A percentile compares a stretch with the other conserved stretches of the same genome.
These are phyloP conservation scores for Bathynomus jamesi DNA, from an alignment of 1,140 invertebrate genomes.

Conservation along the genomic window DNA sequence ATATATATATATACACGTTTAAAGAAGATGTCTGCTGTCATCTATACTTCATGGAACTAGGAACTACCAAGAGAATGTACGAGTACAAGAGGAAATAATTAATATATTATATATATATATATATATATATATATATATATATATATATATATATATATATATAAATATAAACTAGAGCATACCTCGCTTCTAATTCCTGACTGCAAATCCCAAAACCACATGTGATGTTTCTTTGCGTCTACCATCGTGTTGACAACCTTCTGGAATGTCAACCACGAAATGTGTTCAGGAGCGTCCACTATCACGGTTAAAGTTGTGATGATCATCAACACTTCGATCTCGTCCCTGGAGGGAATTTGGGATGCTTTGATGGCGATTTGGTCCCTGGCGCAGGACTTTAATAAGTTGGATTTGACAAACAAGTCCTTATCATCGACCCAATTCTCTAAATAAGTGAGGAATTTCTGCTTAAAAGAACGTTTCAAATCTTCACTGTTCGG, in stretches of 20 bases:
- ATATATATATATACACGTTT: too few relatives aligned
- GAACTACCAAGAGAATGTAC: not conserved
- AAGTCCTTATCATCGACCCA: not conserved
- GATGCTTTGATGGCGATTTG: conserved; percentile 23
- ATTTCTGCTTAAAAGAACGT: too few relatives aligned
- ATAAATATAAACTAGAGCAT: not conserved
- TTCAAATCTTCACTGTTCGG: too few relatives aligned
- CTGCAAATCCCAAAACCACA: conserved; percentile 20
- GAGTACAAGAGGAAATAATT: not conserved
- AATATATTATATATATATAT: not conserved
- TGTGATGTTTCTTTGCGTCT: not conserved
- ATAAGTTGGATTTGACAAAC: conserved; percentile 18
- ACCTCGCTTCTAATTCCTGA: conserved; percentile 26
- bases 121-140: not conserved
- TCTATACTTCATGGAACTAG: not conserved
- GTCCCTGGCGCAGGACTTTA: conserved; percentile 31
- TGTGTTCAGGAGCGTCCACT: conserved; percentile 18
- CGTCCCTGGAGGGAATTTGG: conserved; percentile 18
- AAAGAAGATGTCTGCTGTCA: too few relatives aligned
- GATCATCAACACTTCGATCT: conserved; percentile 30
- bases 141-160: not conserved
- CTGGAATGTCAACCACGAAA: conserved; percentile 26
- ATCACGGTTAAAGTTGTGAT: conserved; percentile 22
- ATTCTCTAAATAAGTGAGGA: too few relatives aligned
- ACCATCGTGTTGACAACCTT: conserved; percentile 21